Evolutionary conservation across 2,888 invertebrate genomes (phyloP).

Genomic region (Trichogramma evanescens): DNA sequence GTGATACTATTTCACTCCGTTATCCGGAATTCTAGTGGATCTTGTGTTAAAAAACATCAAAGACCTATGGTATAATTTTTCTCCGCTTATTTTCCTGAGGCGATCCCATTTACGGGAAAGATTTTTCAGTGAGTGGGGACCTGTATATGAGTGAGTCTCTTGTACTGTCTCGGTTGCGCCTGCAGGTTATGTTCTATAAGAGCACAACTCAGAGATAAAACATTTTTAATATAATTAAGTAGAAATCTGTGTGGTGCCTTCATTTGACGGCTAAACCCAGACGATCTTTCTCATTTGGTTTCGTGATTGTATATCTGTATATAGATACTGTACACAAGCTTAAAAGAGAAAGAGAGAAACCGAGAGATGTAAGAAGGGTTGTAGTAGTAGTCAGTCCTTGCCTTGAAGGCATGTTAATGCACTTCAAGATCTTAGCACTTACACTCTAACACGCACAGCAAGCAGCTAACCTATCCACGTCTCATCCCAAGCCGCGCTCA

Average conservation of each 20-base stretch:
- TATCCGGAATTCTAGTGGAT: no score
- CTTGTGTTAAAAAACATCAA: no score
- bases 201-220: constrained; percentile 28
- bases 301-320: not conserved
- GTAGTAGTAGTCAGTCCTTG: constrained; percentile 46
- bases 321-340: not conserved
- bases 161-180: no score
- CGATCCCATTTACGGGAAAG: no score
- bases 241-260: constrained; percentile 41
- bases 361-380: constrained; percentile 46
- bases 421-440: constrained; percentile 48
- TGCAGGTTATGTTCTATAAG: not conserved
- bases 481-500: not conserved
- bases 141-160: no score
- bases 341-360: not conserved
- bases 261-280: constrained; percentile 7
- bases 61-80: no score
- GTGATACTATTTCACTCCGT: no score
- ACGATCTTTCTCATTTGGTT: not conserved
- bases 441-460: constrained; percentile 45
- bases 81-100: no score
- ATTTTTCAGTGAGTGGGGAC: no score
- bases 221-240: constrained; percentile 48
- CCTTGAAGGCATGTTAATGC: constrained; percentile 47
- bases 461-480: no score